Conservation (phyloP, 1,140 invertebrate genomes). For the Formica exsecta region DNA sequence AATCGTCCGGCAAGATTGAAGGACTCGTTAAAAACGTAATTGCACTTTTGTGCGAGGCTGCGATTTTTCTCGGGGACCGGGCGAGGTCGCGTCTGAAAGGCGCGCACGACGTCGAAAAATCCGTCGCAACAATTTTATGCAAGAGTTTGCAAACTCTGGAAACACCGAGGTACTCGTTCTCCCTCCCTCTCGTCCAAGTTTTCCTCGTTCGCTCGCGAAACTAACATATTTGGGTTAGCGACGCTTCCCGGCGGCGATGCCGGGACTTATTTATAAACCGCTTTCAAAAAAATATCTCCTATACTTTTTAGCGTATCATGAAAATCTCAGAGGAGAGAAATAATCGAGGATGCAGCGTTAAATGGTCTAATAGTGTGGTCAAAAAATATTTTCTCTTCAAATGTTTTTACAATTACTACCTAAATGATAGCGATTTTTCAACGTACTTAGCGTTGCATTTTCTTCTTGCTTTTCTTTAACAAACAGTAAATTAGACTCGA, state of each 20-base stretch:
- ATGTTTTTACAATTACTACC: neutral
- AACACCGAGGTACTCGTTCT: constrained; percentile 1
- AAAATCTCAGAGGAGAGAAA: neutral
- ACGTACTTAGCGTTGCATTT: neutral
- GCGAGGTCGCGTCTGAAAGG: neutral
- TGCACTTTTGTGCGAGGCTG: constrained; percentile 1
- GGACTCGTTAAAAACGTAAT: constrained; percentile 27
- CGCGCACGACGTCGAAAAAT: constrained; percentile 34
- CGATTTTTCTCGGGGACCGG: constrained; percentile 9
- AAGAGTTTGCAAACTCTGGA: constrained; percentile 30
- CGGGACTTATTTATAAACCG: constrained; percentile 48
- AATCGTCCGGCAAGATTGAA: constrained; percentile 31
- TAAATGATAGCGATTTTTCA: neutral
- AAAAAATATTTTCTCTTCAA: neutral
- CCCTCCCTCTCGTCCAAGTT: constrained; percentile 12
- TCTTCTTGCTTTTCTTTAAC: neutral
- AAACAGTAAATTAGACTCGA: neutral
- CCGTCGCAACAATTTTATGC: constrained; percentile 52
- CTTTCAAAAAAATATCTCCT: constrained; percentile 30
- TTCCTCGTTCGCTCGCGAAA: constrained; percentile 35
- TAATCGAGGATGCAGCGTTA: neutral
- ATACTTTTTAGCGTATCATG: constrained; percentile 15
- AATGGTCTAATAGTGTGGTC: neutral
- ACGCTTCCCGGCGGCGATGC: constrained; percentile 6
- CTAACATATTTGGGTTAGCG: constrained; percentile 52